Base-by-base conservation (phyloP, 1,140 invertebrate species). In the Diabrotica virgifera region DNA sequence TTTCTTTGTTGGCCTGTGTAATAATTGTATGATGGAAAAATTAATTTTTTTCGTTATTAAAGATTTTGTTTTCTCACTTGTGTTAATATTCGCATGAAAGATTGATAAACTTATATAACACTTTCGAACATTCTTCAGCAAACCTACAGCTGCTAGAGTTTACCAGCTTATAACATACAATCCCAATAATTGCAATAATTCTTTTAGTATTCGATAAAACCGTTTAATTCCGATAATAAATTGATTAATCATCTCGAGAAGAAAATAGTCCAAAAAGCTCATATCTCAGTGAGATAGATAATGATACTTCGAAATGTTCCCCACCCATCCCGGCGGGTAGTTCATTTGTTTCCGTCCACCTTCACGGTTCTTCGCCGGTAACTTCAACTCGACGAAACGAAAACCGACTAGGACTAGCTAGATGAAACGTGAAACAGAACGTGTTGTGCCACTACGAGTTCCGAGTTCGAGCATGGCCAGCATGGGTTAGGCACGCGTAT, bases 311-410 rank as follows among this genome's bases (percentile, higher is more conserved):
- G 24, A 46, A 46, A 46, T 46, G 40, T 62, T 62, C 60, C 60
- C 60, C 60, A 62, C 60, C 36, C 60, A 38, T 9, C 37, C 60
- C 35, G 60, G n/a, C 51, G 51, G 51, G 24, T 62, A 54, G 60
- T 62, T 52, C 12, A 37, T 62, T 53, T 37, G 24, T 62, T 62
- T 62, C 38, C 58, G 11, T 60, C 60, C 52, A 62, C 60, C 60
- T 62, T 62, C 60, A 55, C n/a, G 35, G 24, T 14, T 55, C 13
- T 14, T 55, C 53, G 24, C 40, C 8, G 8, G 8, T 46, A n/a
- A 46, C 8, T 46, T 46, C 40, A 46, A 46, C 40, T 46, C n/a
- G 40, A 10, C 40, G 40, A 46, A 46, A 8, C n/a, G 40, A 46
- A 46, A 46, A 46, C n/a, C 40, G 40, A 46, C 40, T 46, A 46